A percentile compares a stretch with the other conserved stretches of the same genome.
Evolutionary conservation across 2,113 vertebrate genomes (phyloP).

Genomic region (Phoxinus phoxinus): DNA sequence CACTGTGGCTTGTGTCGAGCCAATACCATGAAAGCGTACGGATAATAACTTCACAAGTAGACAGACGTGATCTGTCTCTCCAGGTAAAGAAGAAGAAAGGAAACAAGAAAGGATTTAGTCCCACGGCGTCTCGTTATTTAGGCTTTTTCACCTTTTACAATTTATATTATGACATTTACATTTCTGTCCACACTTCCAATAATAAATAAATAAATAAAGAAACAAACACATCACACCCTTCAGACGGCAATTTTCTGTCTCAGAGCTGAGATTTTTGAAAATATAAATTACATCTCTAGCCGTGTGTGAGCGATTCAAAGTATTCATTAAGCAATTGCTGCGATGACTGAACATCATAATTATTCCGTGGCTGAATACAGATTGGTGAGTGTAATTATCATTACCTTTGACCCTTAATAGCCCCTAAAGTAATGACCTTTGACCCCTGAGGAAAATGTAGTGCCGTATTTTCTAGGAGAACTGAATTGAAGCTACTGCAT

Average conservation of each 20-base stretch:
- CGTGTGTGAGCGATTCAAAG: constrained; percentile 41
- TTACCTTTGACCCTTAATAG: constrained; percentile 22
- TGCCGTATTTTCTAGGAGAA: neutral
- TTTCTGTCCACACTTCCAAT: constrained; percentile 25
- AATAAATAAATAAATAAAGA: neutral
- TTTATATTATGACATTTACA: constrained; percentile 38
- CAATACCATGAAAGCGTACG: neutral
- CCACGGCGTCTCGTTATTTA: constrained; percentile 46
- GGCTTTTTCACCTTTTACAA: neutral
- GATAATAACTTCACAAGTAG: constrained; percentile 34
- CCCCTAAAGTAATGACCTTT: neutral
- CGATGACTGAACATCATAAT: constrained; percentile 45
- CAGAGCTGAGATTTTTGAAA: constrained; percentile 32
- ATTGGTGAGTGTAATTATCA: constrained; percentile 21
- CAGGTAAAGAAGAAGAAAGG: constrained; percentile 41
- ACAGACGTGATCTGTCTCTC: neutral
- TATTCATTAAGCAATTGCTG: constrained; percentile 37
- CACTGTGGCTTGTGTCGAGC: neutral
- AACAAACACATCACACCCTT: constrained; percentile 11
- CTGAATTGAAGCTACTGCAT: neutral
- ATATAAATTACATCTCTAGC: constrained; percentile 35
- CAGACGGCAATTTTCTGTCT: constrained; percentile 1
- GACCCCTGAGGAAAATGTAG: neutral
- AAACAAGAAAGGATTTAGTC: constrained; percentile 12
- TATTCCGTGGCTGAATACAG: constrained; percentile 41